Evolutionary conservation across 2,888 invertebrate species (phyloP).

Genomic region (Stictocephala bisonia): DNA sequence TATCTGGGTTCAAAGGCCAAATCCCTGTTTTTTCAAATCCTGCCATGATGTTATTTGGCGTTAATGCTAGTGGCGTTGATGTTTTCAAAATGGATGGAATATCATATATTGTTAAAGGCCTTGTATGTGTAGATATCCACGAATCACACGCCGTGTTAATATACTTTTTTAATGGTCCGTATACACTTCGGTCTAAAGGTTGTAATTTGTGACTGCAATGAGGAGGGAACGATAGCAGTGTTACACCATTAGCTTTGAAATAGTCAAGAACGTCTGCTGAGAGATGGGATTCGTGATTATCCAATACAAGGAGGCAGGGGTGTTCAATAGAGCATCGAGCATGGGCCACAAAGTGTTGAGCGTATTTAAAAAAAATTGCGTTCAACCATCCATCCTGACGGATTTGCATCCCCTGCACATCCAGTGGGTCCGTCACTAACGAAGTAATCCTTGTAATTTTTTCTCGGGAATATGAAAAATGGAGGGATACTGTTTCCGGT

Average conservation of each 20-base stretch:
- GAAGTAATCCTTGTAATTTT: constrained; percentile 57
- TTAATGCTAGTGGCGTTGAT: constrained; percentile 26
- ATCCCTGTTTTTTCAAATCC: constrained; percentile 42
- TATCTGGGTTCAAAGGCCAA: constrained; percentile 5
- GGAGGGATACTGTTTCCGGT: constrained; percentile 56
- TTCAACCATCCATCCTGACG: constrained; percentile 59
- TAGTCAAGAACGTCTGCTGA: not conserved
- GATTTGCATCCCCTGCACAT: constrained; percentile 55
- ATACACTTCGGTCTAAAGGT: constrained; percentile 44
- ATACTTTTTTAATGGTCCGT: constrained; percentile 38
- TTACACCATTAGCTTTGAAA: constrained; percentile 43
- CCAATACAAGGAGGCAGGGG: not conserved
- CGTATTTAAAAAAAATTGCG: constrained; percentile 47
- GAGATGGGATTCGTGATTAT: constrained; percentile 11
- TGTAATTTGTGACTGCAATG: constrained; percentile 46
- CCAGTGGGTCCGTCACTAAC: constrained; percentile 59
- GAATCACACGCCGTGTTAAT: constrained; percentile 42
- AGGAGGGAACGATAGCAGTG: constrained; percentile 48
- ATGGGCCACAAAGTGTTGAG: constrained; percentile 50
- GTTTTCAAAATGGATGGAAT: constrained; percentile 36
- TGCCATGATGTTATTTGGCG: constrained; percentile 25
- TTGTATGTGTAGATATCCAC: constrained; percentile 30
- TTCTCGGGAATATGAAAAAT: constrained; percentile 58
- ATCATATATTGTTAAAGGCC: constrained; percentile 42
- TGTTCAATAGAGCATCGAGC: constrained; percentile 7